A percentile compares a stretch with the other conserved stretches of the same genome.
phyloP scores from a whole-genome alignment of 1,140 invertebrate species.

The Nephotettix cincticeps region DNA sequence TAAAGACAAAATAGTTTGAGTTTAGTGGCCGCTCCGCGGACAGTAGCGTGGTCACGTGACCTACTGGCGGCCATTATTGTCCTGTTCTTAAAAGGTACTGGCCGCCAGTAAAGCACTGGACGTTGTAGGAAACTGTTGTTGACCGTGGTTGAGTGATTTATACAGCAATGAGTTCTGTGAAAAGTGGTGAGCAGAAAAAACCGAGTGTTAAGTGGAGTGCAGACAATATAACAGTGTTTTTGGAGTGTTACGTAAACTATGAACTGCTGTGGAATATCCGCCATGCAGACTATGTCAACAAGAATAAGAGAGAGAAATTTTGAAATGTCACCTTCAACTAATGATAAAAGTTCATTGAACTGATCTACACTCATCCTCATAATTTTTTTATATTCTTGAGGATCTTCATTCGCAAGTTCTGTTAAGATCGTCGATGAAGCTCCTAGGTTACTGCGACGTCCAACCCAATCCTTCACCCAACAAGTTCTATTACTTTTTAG shows the following conservation, averaged over 20 bases:
- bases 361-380: too few species aligned
- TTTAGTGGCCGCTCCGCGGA: too few species aligned
- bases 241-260: not conserved
- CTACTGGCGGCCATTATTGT: conserved; percentile 3
- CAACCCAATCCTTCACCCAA: too few species aligned
- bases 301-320: conserved; percentile 11
- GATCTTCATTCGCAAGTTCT: too few species aligned
- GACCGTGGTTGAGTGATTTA: conserved; percentile 9
- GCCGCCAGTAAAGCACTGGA: too few species aligned
- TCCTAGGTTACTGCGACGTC: too few species aligned
- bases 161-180: not conserved
- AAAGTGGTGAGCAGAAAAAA: not conserved
- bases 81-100: not conserved
- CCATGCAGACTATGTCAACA: conserved; percentile 8
- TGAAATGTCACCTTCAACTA: too few species aligned
- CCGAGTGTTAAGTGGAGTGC: conserved; percentile 6
- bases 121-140: conserved; percentile 1
- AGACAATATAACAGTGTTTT: conserved; percentile 13
- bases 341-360: not conserved
- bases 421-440: too few species aligned
- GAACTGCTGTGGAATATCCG: conserved; percentile 12
- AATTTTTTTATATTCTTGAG: too few species aligned
- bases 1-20: too few species aligned
- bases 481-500: too few species aligned
- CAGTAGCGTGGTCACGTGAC: too few species aligned